phyloP scores from a whole-genome alignment of 2,113 vertebrate genomes.

The Ciconia boyciana region DNA sequence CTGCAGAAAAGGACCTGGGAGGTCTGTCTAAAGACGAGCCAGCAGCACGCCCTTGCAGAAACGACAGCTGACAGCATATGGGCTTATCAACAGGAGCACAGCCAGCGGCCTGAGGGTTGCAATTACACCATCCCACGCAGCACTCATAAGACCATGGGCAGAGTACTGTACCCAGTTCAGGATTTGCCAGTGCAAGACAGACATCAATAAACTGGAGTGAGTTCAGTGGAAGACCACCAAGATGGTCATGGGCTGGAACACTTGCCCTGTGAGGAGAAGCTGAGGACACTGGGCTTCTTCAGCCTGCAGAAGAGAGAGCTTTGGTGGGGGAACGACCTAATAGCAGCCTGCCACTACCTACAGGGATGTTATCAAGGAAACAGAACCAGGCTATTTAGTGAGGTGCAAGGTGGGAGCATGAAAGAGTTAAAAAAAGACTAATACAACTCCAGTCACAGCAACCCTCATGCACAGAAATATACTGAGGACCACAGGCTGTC shows the following conservation, averaged over 20 bases:
- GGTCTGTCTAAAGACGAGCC: fast-evolving
- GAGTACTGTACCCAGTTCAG: background rate
- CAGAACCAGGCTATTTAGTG: background rate
- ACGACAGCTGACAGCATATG: fast-evolving
- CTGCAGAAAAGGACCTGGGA: background rate
- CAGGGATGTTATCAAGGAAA: background rate
- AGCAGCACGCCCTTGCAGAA: background rate
- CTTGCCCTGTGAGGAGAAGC: background rate
- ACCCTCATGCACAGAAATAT: background rate
- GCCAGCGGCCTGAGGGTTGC: background rate
- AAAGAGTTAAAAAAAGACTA: background rate
- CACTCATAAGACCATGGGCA: background rate
- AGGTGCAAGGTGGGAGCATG: background rate
- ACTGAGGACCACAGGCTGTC: background rate
- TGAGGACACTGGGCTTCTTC: background rate
- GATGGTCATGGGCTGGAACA: background rate
- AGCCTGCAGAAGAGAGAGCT: background rate
- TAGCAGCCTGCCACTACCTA: background rate
- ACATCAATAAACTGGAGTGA: background rate
- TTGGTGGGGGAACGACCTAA: background rate
- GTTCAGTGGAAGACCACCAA: background rate
- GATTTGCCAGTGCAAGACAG: background rate
- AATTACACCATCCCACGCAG: background rate
- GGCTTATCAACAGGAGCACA: background rate
- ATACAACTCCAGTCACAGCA: background rate